Evolutionary conservation across 2,888 invertebrate species (phyloP), one percentile per base, ranked within the genome.

Genomic region (Strigamia transsilvanica): DNA sequence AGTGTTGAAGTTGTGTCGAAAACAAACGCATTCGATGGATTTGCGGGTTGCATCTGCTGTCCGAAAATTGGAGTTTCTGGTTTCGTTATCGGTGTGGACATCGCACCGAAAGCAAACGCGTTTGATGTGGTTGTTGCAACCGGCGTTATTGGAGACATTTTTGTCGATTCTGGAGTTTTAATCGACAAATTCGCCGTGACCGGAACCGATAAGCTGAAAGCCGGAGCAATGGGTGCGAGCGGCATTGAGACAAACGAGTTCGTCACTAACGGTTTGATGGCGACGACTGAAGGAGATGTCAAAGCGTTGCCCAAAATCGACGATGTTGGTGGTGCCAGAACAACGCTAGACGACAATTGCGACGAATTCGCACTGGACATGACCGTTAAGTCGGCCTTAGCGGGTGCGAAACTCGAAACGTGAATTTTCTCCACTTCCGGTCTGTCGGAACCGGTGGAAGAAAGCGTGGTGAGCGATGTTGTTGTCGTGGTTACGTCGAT

Each of bases 351-450:
- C 23, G 21, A 12, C 61, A 61, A 21, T 23, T 61, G 23, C 18
- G 23, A 61, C 73, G 32, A 32, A 27, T 56, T 56, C 18, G 18
- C 5, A 56, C 18, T 18, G 6, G 56, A 18, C 56, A 73, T 2
- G 12, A 23, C 27, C 12, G 73, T 13, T 15, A 5, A 13, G 32
- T 12, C 73, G 12, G 73, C 7, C 3, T 27, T 27, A 12, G 13
- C 15, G 1, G 27, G 3, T 27, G 27, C 2, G 7, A n/a, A n/a
- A 10, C 27, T 32, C 32, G 23, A n/a, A 7, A 73, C 73, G 32
- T 73, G 27, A n/a, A 73, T 73, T 73, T 73, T 73, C 32, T 73
- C 73, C 12, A 73, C 73, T 73, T 73, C 73, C 13, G 7, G 73
- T 32, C 73, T 73, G 9, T 32, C 27, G 13, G n/a, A 23, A 73